Evolutionary conservation across 2,113 vertebrate species (phyloP).

Genomic region (Columba livia): DNA sequence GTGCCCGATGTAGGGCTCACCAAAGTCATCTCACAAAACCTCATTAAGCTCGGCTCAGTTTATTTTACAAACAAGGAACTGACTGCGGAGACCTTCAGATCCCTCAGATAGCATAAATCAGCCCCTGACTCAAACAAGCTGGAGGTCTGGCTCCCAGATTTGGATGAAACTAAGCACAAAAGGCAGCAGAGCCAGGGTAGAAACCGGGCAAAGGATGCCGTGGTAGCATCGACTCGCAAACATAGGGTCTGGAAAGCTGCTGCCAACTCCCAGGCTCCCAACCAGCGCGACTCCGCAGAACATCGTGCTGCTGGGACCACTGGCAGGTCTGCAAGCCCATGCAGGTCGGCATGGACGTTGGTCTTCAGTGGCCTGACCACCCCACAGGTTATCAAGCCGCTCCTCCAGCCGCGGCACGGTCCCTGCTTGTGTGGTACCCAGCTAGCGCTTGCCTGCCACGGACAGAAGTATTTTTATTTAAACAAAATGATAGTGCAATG

Average conservation of each 20-base stretch:
- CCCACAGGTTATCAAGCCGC: neutral
- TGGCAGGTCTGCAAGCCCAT: neutral
- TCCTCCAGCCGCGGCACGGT: accelerated
- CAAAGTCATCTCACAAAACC: neutral
- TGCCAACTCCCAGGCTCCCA: neutral
- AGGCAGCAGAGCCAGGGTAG: neutral
- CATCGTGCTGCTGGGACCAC: neutral
- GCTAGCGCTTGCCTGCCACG: neutral
- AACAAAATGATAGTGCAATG: neutral
- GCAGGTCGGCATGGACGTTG: accelerated
- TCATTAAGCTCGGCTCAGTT: slow-evolving; percentile 4
- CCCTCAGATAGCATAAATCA: slow-evolving; percentile 7
- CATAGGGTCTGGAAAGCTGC: accelerated
- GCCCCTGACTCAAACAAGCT: neutral
- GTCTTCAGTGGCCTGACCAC: neutral
- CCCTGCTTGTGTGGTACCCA: accelerated
- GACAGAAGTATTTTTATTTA: neutral
- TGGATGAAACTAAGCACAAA: neutral
- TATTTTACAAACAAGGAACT: slow-evolving; percentile 22
- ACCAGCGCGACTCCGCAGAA: accelerated
- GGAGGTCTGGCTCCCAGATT: slow-evolving; percentile 5
- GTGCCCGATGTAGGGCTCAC: neutral
- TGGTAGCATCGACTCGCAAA: neutral
- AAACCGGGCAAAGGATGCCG: neutral
- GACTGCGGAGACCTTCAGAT: neutral